Percentiles rank a stretch among this genome's conserved stretches.
Conservation (phyloP, 2,797 vertebrate genomes). For the Acropternis orthonyx region DNA sequence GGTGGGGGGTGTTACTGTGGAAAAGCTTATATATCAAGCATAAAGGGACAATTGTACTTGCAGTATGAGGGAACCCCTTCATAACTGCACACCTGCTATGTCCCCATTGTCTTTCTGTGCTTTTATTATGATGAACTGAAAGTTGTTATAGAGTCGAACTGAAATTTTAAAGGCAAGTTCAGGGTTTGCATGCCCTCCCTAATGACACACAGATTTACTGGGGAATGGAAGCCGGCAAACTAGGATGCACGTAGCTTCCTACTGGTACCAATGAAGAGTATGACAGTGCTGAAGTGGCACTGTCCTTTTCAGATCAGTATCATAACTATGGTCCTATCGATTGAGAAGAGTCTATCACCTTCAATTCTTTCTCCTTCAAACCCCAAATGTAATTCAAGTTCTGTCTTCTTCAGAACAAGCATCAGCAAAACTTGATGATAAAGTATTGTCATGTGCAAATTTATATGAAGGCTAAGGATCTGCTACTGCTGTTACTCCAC, state of each 20-base stretch:
- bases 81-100: not conserved
- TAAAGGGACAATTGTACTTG: not conserved
- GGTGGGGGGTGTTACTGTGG: not conserved
- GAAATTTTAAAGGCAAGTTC: not conserved
- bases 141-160: not conserved
- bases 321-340: rapidly evolving
- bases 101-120: not conserved
- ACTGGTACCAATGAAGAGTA: not conserved
- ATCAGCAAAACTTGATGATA: not conserved
- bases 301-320: not conserved
- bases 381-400: not conserved
- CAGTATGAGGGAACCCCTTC: not conserved
- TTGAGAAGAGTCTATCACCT: not conserved
- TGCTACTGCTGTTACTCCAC: not conserved
- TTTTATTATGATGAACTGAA: not conserved
- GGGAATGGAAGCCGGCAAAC: not conserved
- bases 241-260: not conserved
- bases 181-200: not conserved
- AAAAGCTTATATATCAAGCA: not conserved
- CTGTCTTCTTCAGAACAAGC: not conserved
- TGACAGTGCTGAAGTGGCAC: rapidly evolving
- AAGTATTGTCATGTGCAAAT: not conserved
- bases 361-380: not conserved
- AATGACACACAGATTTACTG: not conserved
- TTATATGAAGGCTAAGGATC: not conserved